Evolutionary conservation across 2,797 vertebrate species (phyloP).

Genomic region (Tokudaia tokunoshimensis): DNA sequence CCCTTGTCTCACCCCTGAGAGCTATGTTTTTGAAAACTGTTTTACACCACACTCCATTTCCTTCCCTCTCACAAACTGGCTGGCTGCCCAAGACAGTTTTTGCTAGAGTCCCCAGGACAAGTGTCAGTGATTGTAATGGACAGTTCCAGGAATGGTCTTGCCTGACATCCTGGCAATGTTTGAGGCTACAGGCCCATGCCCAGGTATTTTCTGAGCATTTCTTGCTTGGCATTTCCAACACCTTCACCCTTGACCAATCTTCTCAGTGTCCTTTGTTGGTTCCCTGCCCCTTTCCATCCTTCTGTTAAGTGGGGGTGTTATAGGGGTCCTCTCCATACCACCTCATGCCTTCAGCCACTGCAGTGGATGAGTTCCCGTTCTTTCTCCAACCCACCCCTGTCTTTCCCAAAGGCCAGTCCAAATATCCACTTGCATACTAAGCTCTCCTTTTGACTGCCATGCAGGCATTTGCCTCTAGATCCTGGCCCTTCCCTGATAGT

Average conservation of each 20-base stretch:
- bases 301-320: not conserved
- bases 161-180: not conserved
- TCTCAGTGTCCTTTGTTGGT: not conserved
- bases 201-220: not conserved
- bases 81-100: not conserved
- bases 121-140: accelerated
- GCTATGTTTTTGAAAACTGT: not conserved
- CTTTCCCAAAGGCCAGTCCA: not conserved
- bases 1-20: not conserved
- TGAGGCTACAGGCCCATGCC: not conserved
- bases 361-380: not conserved
- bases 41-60: not conserved
- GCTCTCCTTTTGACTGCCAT: not conserved
- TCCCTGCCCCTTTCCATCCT: not conserved
- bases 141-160: not conserved
- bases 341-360: not conserved
- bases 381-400: not conserved
- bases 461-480: not conserved
- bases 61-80: not conserved
- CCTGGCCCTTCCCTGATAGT: not conserved
- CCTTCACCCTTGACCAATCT: not conserved
- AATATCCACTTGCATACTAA: not conserved
- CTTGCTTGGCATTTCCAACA: not conserved
- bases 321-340: not conserved
- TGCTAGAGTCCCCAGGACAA: not conserved